phyloP scores from a whole-genome alignment of 2,113 vertebrate species.

The Acrocephalus kingi region DNA sequence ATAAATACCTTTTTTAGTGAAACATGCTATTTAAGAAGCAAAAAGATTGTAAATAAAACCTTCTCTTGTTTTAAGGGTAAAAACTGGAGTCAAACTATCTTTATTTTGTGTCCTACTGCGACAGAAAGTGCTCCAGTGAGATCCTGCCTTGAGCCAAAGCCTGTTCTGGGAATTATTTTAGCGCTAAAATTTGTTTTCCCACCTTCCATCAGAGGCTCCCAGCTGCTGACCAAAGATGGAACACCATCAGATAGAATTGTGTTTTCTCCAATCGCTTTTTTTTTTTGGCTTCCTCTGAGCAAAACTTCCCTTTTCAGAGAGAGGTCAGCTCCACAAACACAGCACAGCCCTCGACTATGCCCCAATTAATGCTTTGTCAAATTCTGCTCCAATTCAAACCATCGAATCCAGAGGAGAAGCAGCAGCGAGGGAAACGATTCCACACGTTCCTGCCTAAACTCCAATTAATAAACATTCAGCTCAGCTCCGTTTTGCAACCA shows the following conservation, averaged over 20 bases:
- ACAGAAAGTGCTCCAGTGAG: not conserved
- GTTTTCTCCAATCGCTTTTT: not conserved
- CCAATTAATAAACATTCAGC: not conserved
- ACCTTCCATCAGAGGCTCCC: not conserved
- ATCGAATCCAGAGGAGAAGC: not conserved
- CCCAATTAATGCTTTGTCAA: not conserved
- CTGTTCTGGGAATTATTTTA: not conserved
- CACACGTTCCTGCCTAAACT: not conserved
- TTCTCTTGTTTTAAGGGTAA: too few relatives aligned
- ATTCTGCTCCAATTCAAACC: not conserved
- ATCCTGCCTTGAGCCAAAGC: not conserved
- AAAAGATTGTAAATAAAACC: too few relatives aligned
- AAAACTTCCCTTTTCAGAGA: not conserved
- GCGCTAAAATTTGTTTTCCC: not conserved
- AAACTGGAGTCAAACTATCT: too few relatives aligned
- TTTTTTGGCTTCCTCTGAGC: not conserved
- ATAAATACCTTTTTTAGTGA: too few relatives aligned
- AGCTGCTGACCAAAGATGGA: not conserved
- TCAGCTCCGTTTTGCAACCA: not conserved
- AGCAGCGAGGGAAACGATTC: not conserved
- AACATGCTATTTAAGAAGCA: too few relatives aligned
- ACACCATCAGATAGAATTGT: not conserved
- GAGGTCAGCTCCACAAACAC: not conserved
- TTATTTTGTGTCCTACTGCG: too few relatives aligned
- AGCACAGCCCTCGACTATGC: accelerated